Evolutionary conservation across 2,888 invertebrate genomes (phyloP).

Genomic region (Petrolisthes cinctipes): DNA sequence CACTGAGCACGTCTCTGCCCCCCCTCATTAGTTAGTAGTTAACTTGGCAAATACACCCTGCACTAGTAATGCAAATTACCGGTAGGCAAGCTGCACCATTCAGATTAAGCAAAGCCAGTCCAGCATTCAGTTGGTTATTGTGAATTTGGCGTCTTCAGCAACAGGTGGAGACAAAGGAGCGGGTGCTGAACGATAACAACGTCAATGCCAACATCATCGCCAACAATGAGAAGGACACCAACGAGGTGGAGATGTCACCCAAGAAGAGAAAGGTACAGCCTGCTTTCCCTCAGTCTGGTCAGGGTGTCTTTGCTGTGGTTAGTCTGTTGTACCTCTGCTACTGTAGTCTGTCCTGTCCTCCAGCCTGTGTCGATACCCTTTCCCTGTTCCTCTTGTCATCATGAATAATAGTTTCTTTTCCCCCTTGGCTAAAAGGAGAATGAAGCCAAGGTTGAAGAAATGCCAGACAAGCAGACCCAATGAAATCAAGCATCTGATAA

Average conservation of each 20-base stretch:
- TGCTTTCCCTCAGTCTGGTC: slow-evolving; percentile 59
- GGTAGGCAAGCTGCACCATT: slow-evolving; percentile 58
- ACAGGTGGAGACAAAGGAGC: slow-evolving; percentile 63
- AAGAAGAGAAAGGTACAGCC: slow-evolving; percentile 66
- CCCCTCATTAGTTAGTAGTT: slow-evolving; percentile 51
- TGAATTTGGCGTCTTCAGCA: slow-evolving; percentile 63
- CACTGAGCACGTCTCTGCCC: slow-evolving; percentile 60
- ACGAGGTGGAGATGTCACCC: slow-evolving; percentile 65
- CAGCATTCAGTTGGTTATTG: slow-evolving; percentile 62
- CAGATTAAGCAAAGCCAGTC: slow-evolving; percentile 59
- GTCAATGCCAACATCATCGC: slow-evolving; percentile 66
- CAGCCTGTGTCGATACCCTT: slow-evolving; percentile 37
- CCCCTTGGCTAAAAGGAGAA: no score
- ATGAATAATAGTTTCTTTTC: no score
- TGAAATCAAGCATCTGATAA: no score
- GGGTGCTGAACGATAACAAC: slow-evolving; percentile 66
- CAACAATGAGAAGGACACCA: slow-evolving; percentile 62
- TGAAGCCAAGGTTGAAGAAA: no score
- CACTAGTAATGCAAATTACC: slow-evolving; percentile 49
- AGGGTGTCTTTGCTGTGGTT: slow-evolving; percentile 62
- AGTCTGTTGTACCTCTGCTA: slow-evolving; percentile 42
- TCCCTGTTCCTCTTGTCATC: slow-evolving; percentile 35
- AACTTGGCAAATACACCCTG: slow-evolving; percentile 60
- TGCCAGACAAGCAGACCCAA: no score
- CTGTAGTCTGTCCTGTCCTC: slow-evolving; percentile 45